Conservation (phyloP, 2,888 invertebrate species). For the Tetramorium bicarinatum region DNA sequence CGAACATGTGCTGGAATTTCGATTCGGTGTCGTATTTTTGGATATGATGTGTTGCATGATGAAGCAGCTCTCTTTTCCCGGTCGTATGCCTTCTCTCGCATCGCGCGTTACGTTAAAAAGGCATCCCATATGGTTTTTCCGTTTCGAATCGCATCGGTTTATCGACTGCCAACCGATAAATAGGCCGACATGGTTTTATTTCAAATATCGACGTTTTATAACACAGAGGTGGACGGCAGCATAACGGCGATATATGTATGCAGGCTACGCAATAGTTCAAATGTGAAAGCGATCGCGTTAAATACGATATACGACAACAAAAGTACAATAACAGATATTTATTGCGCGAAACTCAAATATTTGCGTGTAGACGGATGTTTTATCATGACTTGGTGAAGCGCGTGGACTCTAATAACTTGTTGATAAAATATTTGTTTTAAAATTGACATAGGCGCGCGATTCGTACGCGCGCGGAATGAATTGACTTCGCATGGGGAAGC, state of each 20-base stretch:
- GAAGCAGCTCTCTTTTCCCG: neutral
- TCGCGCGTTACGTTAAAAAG: slow-evolving; percentile 26
- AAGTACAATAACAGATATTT: slow-evolving; percentile 47
- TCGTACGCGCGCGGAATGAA: neutral
- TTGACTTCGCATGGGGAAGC: neutral
- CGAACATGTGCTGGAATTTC: slow-evolving; percentile 59
- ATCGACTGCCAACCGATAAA: slow-evolving; percentile 51
- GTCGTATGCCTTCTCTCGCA: neutral
- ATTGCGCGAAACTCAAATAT: slow-evolving; percentile 45
- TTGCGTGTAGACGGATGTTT: slow-evolving; percentile 28
- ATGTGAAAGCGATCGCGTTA: slow-evolving; percentile 32
- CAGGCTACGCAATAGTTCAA: slow-evolving; percentile 13
- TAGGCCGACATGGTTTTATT: slow-evolving; percentile 44
- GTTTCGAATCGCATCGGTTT: slow-evolving; percentile 41
- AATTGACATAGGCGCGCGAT: neutral
- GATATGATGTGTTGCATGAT: slow-evolving; percentile 17
- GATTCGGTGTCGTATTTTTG: slow-evolving; percentile 57
- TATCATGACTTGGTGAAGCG: slow-evolving; percentile 25
- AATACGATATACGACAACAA: slow-evolving; percentile 34
- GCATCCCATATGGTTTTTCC: slow-evolving; percentile 33
- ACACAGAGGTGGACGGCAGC: slow-evolving; percentile 9
- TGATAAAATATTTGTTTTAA: slow-evolving; percentile 46
- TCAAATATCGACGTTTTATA: slow-evolving; percentile 40
- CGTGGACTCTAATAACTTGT: slow-evolving; percentile 31
- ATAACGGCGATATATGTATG: slow-evolving; percentile 11